phyloP scores from a whole-genome alignment of 37 sponge, comb jelly and placozoan species.

The Cladorhizidae sp. region DNA sequence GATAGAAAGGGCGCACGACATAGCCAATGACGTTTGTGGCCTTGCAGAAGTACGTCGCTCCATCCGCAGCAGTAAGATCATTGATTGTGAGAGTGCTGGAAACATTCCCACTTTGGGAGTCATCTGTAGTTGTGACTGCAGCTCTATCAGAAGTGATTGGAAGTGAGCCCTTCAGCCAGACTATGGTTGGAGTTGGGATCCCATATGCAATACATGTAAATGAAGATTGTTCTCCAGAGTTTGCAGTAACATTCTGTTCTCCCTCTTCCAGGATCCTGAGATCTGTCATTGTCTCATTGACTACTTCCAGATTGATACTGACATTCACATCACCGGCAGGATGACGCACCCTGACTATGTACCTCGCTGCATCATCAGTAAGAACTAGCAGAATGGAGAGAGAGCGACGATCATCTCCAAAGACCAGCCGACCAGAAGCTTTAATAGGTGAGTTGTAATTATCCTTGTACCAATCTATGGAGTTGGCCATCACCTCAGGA shows the following conservation, averaged over 20 bases:
- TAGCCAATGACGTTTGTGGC: constrained; percentile 4
- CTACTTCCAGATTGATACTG: background rate
- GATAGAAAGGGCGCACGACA: background rate
- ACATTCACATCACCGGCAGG: background rate
- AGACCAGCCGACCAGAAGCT: background rate
- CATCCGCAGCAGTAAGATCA: background rate
- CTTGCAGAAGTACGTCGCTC: constrained; percentile 20
- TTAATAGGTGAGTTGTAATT: background rate
- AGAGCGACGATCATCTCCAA: background rate
- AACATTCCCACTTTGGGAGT: background rate
- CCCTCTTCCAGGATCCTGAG: background rate
- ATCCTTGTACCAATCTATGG: constrained; percentile 18
- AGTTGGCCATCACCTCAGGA: constrained; percentile 8
- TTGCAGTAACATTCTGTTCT: background rate
- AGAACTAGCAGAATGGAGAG: constrained; percentile 9
- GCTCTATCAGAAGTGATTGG: background rate
- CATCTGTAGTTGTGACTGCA: background rate
- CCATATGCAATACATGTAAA: constrained; percentile 42
- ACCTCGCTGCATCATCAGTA: constrained; percentile 13
- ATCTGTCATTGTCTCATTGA: background rate
- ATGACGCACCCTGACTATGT: background rate
- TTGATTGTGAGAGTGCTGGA: constrained; percentile 13
- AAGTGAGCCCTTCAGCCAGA: constrained; percentile 20
- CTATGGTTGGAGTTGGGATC: constrained; percentile 18
- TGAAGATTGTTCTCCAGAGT: background rate